Evolutionary conservation across 1,140 invertebrate genomes (phyloP).

Genomic region (Frieseomelitta varia): DNA sequence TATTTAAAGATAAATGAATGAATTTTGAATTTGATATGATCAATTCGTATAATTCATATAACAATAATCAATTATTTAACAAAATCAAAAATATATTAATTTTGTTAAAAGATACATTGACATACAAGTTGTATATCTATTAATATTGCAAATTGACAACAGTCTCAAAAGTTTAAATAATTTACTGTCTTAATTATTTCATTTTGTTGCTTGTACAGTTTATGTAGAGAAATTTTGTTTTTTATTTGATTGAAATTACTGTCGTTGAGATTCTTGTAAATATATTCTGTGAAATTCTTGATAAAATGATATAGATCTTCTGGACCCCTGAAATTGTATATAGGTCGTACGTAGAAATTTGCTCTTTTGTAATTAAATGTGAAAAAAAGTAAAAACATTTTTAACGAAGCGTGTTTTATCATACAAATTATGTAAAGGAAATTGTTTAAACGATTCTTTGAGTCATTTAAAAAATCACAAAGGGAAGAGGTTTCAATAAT

Average conservation of each 20-base stretch:
- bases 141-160: conserved; percentile 1
- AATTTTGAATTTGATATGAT: too few species aligned
- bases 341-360: conserved; percentile 36
- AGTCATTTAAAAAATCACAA: not conserved
- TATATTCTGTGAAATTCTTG: conserved; percentile 43
- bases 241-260: conserved; percentile 30
- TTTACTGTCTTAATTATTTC: conserved; percentile 12
- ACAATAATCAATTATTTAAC: too few species aligned
- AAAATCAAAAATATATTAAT: not conserved
- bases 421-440: conserved; percentile 4
- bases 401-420: conserved; percentile 15
- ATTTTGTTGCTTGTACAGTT: conserved; percentile 29
- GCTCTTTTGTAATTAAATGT: conserved; percentile 49
- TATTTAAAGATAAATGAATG: not conserved
- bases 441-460: conserved; percentile 35
- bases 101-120: not conserved
- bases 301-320: conserved; percentile 39
- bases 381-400: conserved; percentile 34
- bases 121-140: not conserved
- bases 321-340: conserved; percentile 37
- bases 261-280: conserved; percentile 38
- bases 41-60: too few species aligned
- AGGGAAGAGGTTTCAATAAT: not conserved
- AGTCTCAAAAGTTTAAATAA: not conserved
- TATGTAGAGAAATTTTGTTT: conserved; percentile 7